Base-by-base conservation (phyloP, 1,140 invertebrate species). In the Drosophila mojavensis region DNA sequence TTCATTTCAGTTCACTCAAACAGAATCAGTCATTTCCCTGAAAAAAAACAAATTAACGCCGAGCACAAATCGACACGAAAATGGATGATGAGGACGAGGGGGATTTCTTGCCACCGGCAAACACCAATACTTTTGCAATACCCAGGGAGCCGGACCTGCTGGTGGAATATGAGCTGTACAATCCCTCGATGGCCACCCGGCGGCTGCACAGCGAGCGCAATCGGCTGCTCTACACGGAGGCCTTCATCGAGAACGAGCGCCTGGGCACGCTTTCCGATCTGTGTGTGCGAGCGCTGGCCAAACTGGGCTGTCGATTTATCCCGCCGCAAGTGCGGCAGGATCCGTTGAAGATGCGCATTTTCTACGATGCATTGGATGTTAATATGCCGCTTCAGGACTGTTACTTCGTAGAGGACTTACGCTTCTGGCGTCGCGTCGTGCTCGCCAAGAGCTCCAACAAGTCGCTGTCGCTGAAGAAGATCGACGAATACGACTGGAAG, bases 401-500 rank as follows among this genome's bases (percentile, higher is more conserved):
- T 24, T 90, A 80, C 17, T 73, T 62, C 36, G 75, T 91, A 15
- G 53, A 78, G 0, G 82, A 85, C 9, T 1, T 56, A 10, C 56
- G 58, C 0, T 91, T 64, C 43, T 91, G 90, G 90, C 76, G 71
- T 3, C 78, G 90, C 5, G 78, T 91, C 4, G 85, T 91, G 4
- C 30, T 91, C 9, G 72, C 82, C 43, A 91, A 91, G 26, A 55
- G 55, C 28, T 6, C 45, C 10, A 76, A 91, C 5, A 64, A 51
- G 20, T 59, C 61, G 0, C 43, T 88, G 9, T 45, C 55, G 17
- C 20, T 70, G 1, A 81, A 75, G 39, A 73, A 76, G 11, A 11
- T 78, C 2, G 13, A 75, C 5, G 80, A 85, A 3, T 89, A 66
- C 43, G 78, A 91, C 7, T 91, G 90, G 90, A 74, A 67, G 6